Conservation (phyloP, 2,888 invertebrate genomes). For the Xestia ashworthii region DNA sequence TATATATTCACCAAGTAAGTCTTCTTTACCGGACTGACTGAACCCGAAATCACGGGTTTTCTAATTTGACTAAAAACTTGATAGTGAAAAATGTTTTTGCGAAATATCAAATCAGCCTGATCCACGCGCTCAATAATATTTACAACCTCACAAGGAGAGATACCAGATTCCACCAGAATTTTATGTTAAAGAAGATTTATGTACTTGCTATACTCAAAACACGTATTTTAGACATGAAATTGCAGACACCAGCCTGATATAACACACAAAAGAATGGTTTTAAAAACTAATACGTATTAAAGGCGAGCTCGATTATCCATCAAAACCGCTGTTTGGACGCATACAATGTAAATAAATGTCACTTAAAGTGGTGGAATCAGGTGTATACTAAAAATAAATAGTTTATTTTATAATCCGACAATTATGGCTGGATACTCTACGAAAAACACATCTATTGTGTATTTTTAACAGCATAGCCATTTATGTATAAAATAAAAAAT, state of each 20-base stretch:
- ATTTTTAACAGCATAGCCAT: constrained; percentile 75
- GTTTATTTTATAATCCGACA: constrained; percentile 51
- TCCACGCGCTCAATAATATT: constrained; percentile 49
- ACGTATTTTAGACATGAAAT: not conserved
- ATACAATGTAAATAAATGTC: not conserved
- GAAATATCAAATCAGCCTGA: constrained; percentile 39
- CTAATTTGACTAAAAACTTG: not conserved
- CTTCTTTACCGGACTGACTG: not conserved
- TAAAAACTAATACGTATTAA: not conserved
- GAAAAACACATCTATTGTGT: constrained; percentile 60
- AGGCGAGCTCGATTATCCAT: not conserved
- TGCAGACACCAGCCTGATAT: not conserved
- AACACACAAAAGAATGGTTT: not conserved
- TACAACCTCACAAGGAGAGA: constrained; percentile 64
- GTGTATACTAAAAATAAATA: constrained; percentile 59
- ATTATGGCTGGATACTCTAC: constrained; percentile 72
- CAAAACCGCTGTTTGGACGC: not conserved
- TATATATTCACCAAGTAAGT: not conserved
- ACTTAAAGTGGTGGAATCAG: constrained; percentile 46
- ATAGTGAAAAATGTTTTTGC: not conserved
- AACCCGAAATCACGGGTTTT: not conserved
- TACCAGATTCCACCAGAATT: constrained; percentile 54
- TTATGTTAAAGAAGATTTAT: constrained; percentile 1
- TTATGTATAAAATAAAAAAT: constrained; percentile 43
- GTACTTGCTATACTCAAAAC: not conserved